Evolutionary conservation across 2,888 invertebrate genomes (phyloP).

Genomic region (Polylopha cassiicola): DNA sequence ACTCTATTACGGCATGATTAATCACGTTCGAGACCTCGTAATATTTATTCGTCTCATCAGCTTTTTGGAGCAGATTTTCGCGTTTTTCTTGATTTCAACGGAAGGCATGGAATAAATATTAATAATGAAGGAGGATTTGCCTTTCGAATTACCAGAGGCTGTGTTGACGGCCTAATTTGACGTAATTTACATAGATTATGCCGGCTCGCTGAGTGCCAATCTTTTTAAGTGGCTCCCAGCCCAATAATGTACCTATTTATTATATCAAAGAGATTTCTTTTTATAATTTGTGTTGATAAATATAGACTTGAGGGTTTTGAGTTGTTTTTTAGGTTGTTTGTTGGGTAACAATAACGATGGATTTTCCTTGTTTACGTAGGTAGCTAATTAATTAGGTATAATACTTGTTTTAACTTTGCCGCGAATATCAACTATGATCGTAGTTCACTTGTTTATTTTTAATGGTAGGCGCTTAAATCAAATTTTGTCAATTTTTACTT

Average conservation of each 20-base stretch:
- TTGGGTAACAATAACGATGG: background rate
- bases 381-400: too few relatives aligned
- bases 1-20: too few relatives aligned
- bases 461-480: too few relatives aligned
- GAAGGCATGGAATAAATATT: conserved; percentile 73
- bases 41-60: conserved; percentile 66
- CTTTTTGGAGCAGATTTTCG: conserved; percentile 51
- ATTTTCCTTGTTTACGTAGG: too few relatives aligned
- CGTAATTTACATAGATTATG: conserved; percentile 77
- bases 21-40: conserved; percentile 30
- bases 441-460: too few relatives aligned
- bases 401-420: too few relatives aligned
- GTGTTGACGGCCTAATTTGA: conserved; percentile 77
- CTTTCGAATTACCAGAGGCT: conserved; percentile 67
- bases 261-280: conserved; percentile 54
- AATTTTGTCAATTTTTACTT: too few relatives aligned
- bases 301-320: conserved; percentile 34
- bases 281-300: conserved; percentile 43
- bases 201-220: conserved; percentile 76
- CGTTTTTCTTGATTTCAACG: conserved; percentile 57
- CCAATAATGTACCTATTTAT: conserved; percentile 63
- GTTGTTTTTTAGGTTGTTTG: conserved; percentile 11
- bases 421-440: too few relatives aligned
- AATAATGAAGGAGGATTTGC: conserved; percentile 76
- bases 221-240: conserved; percentile 74